These are phyloP conservation scores for Trichonephila clavata DNA, from an alignment of 1,140 invertebrate species.

Conservation along the genomic window DNA sequence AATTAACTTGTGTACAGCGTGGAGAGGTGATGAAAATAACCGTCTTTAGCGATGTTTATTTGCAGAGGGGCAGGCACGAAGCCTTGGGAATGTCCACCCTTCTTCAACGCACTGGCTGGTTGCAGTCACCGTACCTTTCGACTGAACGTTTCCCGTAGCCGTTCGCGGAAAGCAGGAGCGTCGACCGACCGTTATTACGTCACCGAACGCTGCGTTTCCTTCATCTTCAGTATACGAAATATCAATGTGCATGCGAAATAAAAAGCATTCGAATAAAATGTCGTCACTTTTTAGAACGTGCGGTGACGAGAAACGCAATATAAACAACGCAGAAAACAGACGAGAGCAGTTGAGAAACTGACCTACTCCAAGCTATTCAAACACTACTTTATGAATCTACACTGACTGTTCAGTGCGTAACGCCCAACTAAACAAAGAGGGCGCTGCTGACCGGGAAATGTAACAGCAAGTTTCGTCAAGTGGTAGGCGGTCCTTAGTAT, in stretches of 20 bases:
- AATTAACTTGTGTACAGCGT: too few relatives aligned
- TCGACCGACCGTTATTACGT: constrained; percentile 26
- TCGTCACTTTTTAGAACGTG: neutral
- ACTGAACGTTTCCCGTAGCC: neutral
- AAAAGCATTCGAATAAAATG: too few relatives aligned
- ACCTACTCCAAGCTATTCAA: neutral
- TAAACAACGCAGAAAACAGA: neutral
- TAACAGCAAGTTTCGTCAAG: neutral
- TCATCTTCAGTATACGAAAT: neutral
- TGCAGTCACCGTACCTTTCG: neutral
- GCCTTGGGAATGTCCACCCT: neutral
- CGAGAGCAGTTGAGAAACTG: neutral
- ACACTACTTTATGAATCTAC: constrained; percentile 25
- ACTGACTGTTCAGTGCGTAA: neutral
- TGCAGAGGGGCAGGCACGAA: neutral
- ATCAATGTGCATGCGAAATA: neutral
- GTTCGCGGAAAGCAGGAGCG: constrained; percentile 19
- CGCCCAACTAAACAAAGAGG: constrained; percentile 4
- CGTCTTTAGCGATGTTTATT: neutral
- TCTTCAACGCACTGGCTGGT: neutral
- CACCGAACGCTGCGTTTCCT: neutral
- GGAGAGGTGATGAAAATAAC: too few relatives aligned
- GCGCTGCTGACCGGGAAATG: constrained; percentile 45
- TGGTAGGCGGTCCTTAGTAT: constrained; percentile 32
- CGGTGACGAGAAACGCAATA: neutral